Evolutionary conservation across 2,888 invertebrate genomes (phyloP).

Genomic region (Emesis russula): DNA sequence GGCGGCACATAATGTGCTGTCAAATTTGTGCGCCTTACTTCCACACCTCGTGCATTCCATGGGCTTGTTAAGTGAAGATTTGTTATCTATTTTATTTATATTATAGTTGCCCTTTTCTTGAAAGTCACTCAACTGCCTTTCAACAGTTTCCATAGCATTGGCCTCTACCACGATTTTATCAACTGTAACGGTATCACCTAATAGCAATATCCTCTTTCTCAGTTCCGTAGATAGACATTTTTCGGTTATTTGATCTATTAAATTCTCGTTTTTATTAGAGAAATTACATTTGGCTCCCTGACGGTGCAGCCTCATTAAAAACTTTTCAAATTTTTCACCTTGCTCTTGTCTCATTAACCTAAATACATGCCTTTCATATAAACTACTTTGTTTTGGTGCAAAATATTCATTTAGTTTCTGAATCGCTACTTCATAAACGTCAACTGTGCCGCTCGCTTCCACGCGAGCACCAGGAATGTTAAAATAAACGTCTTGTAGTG

Average conservation of each 20-base stretch:
- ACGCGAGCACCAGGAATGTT: no score
- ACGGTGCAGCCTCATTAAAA: constrained; percentile 81
- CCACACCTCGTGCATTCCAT: no score
- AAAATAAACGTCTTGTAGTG: no score
- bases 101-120: background rate
- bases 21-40: no score
- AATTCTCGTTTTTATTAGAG: constrained; percentile 50
- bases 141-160: constrained; percentile 73
- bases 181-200: constrained; percentile 68
- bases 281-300: constrained; percentile 65
- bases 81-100: constrained; percentile 6
- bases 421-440: no score
- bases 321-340: constrained; percentile 84
- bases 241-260: constrained; percentile 71
- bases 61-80: background rate
- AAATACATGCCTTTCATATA: no score
- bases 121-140: constrained; percentile 50
- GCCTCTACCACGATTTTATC: constrained; percentile 79
- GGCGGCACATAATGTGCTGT: constrained; percentile 38
- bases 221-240: constrained; percentile 64
- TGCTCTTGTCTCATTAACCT: background rate
- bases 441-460: no score
- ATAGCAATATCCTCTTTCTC: constrained; percentile 70
- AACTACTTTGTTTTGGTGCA: no score
- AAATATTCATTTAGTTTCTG: no score